A percentile compares a stretch with the other conserved stretches of the same genome.
Evolutionary conservation across 2,113 vertebrate species (phyloP).

Genomic region (Phylloscopus trochilus): DNA sequence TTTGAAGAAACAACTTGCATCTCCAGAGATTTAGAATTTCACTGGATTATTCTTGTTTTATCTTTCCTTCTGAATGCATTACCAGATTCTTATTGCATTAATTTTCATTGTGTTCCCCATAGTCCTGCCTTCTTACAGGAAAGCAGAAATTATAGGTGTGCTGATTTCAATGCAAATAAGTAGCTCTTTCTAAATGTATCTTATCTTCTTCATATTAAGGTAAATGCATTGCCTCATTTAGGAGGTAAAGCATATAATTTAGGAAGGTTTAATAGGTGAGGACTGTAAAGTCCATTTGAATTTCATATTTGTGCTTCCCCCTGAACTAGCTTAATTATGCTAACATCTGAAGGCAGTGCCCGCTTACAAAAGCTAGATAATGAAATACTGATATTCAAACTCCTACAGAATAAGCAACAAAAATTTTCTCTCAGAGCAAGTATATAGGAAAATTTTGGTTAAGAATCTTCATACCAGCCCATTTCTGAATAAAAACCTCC

Average conservation of each 20-base stretch:
- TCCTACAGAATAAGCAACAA: conserved; percentile 20
- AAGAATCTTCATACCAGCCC: background rate
- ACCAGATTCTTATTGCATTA: background rate
- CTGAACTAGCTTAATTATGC: background rate
- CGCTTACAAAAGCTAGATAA: background rate
- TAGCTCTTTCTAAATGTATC: background rate
- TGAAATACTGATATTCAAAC: conserved; percentile 14
- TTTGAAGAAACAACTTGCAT: background rate
- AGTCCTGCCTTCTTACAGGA: background rate
- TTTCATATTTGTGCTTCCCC: conserved; percentile 11
- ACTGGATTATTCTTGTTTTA: background rate
- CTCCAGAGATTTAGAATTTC: conserved; percentile 7
- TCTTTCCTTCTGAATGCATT: conserved; percentile 2
- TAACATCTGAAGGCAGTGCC: background rate
- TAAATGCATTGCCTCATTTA: background rate
- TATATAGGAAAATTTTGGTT: background rate
- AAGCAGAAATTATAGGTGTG: background rate
- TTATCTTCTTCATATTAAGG: background rate
- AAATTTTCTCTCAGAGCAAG: background rate
- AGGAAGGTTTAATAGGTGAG: background rate
- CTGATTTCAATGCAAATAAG: background rate
- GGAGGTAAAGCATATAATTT: background rate
- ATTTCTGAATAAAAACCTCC: background rate
- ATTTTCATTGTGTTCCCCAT: background rate
- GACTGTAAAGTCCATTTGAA: background rate